Conservation (phyloP, 2,888 invertebrate genomes). For the Agriopis aurantiaria region DNA sequence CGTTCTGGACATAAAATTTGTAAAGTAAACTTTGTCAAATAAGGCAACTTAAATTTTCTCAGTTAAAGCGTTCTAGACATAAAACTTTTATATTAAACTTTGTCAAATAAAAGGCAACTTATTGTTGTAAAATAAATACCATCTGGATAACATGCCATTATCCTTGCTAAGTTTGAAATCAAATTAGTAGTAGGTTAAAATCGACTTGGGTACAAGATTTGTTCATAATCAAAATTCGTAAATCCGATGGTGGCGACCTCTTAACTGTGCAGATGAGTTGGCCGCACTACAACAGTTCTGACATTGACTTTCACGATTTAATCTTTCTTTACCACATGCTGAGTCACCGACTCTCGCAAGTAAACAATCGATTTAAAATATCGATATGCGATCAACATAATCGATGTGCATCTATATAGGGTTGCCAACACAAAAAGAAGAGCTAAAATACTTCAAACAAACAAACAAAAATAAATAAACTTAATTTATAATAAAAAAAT, state of each 20-base stretch:
- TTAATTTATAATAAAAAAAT: neutral
- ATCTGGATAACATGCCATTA: too few species aligned
- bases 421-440: neutral
- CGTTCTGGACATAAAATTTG: too few species aligned
- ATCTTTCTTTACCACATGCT: constrained; percentile 16
- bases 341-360: constrained; percentile 22
- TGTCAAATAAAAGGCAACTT: too few species aligned
- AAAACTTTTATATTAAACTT: too few species aligned
- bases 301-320: constrained; percentile 33
- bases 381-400: constrained; percentile 24
- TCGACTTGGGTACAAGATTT: too few species aligned
- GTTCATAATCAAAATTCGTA: neutral
- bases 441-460: neutral
- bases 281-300: constrained; percentile 3
- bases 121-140: too few species aligned
- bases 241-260: neutral
- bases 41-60: too few species aligned
- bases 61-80: too few species aligned
- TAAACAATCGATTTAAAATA: constrained; percentile 33
- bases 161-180: too few species aligned
- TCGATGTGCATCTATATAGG: constrained; percentile 13
- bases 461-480: neutral
- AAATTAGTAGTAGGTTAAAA: too few species aligned
- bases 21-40: too few species aligned
- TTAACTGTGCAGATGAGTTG: neutral